phyloP scores from a whole-genome alignment of 2,797 vertebrate species.

The Notoglanidium macrostoma region DNA sequence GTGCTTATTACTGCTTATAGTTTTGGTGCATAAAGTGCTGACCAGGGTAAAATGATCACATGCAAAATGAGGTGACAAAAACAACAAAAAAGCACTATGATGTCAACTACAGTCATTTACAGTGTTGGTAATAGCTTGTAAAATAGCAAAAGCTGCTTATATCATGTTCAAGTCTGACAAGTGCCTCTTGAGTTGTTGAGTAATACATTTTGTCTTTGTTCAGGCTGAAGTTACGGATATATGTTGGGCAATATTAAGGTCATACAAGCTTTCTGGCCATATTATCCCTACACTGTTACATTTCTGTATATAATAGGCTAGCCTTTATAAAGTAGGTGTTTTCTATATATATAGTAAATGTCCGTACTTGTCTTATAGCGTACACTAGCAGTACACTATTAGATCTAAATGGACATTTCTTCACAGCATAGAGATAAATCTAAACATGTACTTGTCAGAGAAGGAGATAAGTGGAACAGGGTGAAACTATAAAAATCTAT shows the following conservation, averaged over 20 bases:
- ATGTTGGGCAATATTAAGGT: constrained; percentile 24
- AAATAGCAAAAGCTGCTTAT: constrained; percentile 17
- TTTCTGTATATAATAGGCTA: not conserved
- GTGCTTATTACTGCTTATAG: not conserved
- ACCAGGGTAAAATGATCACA: not conserved
- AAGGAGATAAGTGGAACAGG: not conserved
- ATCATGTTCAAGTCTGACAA: not conserved
- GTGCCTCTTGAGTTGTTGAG: not conserved
- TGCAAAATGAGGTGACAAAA: not conserved
- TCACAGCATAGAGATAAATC: not conserved
- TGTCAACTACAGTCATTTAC: not conserved
- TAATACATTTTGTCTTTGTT: constrained; percentile 5
- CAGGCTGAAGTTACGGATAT: not conserved
- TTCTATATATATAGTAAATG: not conserved
- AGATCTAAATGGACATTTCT: not conserved
- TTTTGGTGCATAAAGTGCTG: not conserved
- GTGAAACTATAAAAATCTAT: not conserved
- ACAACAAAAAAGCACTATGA: not conserved
- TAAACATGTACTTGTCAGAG: not conserved
- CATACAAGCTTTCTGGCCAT: constrained; percentile 14
- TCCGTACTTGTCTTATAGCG: not conserved
- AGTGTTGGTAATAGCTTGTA: not conserved
- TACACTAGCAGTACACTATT: not conserved
- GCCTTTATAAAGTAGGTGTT: not conserved
- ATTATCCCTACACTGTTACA: not conserved